These are phyloP conservation scores for Diabrotica undecimpunctata DNA, from an alignment of 1,140 invertebrate genomes.

Conservation along the genomic window DNA sequence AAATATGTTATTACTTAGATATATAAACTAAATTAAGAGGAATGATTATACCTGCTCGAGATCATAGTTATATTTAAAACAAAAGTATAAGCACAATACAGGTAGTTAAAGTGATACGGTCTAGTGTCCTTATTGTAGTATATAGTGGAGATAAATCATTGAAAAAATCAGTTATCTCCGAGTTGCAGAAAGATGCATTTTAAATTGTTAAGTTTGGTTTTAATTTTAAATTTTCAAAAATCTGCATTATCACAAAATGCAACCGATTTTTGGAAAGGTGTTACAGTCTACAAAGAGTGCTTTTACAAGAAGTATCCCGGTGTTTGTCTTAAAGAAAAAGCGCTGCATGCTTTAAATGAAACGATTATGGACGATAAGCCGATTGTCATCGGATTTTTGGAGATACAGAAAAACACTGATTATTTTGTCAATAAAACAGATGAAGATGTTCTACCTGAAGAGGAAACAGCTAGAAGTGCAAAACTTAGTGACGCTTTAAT, in stretches of 20 bases:
- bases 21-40: slow-evolving; percentile 4
- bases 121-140: slow-evolving; percentile 13
- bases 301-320: slow-evolving; percentile 42
- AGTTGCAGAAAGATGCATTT: slow-evolving; percentile 18
- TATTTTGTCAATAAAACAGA: slow-evolving; percentile 33
- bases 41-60: background rate
- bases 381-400: slow-evolving; percentile 54
- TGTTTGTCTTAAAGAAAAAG: slow-evolving; percentile 55
- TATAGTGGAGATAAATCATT: background rate
- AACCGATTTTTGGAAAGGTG: slow-evolving; percentile 27
- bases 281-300: slow-evolving; percentile 43
- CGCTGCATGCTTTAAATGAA: slow-evolving; percentile 53
- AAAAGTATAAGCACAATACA: slow-evolving; percentile 3
- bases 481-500: slow-evolving; percentile 41
- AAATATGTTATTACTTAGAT: slow-evolving; percentile 10
- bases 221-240: slow-evolving; percentile 10
- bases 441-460: slow-evolving; percentile 28
- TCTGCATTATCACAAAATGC: slow-evolving; percentile 17
- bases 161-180: background rate
- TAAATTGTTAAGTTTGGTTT: slow-evolving; percentile 15
- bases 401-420: slow-evolving; percentile 52
- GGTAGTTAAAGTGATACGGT: slow-evolving; percentile 26
- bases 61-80: slow-evolving; percentile 8
- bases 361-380: slow-evolving; percentile 56
- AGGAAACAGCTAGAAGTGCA: slow-evolving; percentile 31